Evolutionary conservation across 2,888 invertebrate genomes (phyloP), one percentile per base, ranked within the genome.

Genomic region (Galeopsomyia nigrocyanea): DNA sequence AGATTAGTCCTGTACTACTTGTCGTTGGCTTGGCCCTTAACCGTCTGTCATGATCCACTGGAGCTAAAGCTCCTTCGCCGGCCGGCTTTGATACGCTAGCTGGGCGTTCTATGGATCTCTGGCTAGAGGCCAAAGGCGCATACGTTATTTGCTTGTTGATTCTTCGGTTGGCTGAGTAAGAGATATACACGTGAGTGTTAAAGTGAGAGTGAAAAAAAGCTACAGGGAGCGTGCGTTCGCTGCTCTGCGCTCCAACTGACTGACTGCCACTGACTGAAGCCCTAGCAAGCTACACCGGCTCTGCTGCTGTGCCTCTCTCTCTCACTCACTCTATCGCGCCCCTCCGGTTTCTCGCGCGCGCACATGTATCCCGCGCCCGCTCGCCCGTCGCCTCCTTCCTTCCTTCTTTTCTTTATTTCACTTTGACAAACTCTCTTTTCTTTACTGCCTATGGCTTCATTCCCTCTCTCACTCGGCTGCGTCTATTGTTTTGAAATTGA

Each of bases 191-290:
- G 26, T 5, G 26, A 26, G 26, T 26, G 5, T n/a, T 5, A 26
- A 26, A 26, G 26, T 26, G 26, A 26, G 26, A 26, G 26, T 26
- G 26, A 39, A 10, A 31, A 7, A 39, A 39, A 50, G 50, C 6
- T 31, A 19, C 46, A 26, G n/a, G 17, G n/a, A 22, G 51, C 39
- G 21, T 65, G 61, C 74, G 74, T 49, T 68, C 64, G 68, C 63
- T 10, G 65, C 5, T 74, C 74, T 68, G 71, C 65, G 65, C 69
- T 72, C 63, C 67, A 63, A 75, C 75, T 75, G 69, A 63, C 17
- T 16, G 53, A n/a, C 39, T 39, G 13, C 39, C 13, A 39, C 39
- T 39, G 39, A 10, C 39, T 39, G 39, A 39, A 39, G 39, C 39
- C 39, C 39, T 39, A 39, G 39, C 39, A 10, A n/a, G 39, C 39